Base-by-base conservation (phyloP, 1,140 invertebrate species). In the Aphelinus atriplicis region DNA sequence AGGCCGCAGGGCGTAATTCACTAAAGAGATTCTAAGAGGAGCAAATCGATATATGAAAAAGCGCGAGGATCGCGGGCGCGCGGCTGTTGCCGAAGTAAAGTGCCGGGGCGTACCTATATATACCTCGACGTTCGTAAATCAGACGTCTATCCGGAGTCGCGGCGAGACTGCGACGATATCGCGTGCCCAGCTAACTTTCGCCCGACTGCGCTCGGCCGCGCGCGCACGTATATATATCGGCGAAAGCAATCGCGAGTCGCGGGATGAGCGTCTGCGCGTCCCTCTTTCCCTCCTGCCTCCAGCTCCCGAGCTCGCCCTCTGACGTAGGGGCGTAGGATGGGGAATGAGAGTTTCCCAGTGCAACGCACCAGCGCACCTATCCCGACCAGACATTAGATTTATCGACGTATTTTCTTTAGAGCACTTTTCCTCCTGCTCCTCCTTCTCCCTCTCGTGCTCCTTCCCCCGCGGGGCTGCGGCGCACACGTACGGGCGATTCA, bases 331-430 rank as follows among this genome's bases (percentile, higher is more conserved):
- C 42, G 43, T 4, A 53, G 64, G 57, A 68, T 63, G 60, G 66
- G 61, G 48, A 55, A 56, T 63, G 60, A 71, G 67, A 70, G 62
- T 75, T 75, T 75, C 68, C 67, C 55, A 47, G 42, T 64, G 67
- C 47, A 65, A 71, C 60, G 67, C 65, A 67, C 57, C 56, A 62
- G 57, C 47, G 62, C 42, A 75, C 74, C 80, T 80, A 83, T 79
- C 75, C 79, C 76, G 64, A 64, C 66, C 77, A 82, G 76, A 79
- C 78, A 67, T 77, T 81, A 81, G 80, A 83, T 84, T 84, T 82
- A 83, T 83, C 80, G 80, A 80, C 78, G 79, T 84, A 83, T 82
- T 84, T 82, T 82, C 82, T 82, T 75, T 70, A 4, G n/a, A 43
- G 53, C 72, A 56, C 72, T 10, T 6, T 4, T 64, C n/a, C 57